These are phyloP conservation scores for Meiosimyza platycephala DNA, from an alignment of 2,888 invertebrate genomes.

Conservation along the genomic window DNA sequence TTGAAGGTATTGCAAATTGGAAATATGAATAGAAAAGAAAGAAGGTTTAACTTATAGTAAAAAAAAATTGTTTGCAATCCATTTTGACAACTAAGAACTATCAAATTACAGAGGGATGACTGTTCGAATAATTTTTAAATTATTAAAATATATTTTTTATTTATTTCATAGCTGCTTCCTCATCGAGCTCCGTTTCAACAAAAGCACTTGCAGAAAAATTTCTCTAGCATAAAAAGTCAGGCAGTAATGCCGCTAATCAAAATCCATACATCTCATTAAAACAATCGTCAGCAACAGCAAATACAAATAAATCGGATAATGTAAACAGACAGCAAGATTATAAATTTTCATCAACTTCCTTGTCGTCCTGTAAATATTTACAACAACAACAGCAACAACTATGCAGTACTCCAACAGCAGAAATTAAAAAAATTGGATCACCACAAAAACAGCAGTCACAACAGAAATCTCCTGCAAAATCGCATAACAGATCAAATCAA, in stretches of 20 bases:
- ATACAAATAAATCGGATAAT: slow-evolving; percentile 10
- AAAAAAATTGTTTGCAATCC: too few relatives aligned
- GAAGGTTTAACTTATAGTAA: too few relatives aligned
- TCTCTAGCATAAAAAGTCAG: slow-evolving; percentile 65
- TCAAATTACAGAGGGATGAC: too few relatives aligned
- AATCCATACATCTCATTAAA: slow-evolving; percentile 49
- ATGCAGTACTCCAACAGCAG: slow-evolving; percentile 8
- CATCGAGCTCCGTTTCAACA: slow-evolving; percentile 71
- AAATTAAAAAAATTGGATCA: slow-evolving; percentile 12
- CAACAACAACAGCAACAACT: slow-evolving; percentile 19
- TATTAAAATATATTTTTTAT: slow-evolving; percentile 16
- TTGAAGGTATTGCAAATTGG: too few relatives aligned
- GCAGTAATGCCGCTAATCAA: slow-evolving; percentile 66
- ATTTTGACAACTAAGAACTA: too few relatives aligned
- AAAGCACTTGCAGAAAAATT: slow-evolving; percentile 64
- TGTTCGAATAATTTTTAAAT: background rate
- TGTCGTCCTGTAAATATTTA: slow-evolving; percentile 22
- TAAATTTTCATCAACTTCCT: slow-evolving; percentile 23
- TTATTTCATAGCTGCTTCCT: slow-evolving; percentile 64
- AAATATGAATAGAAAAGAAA: too few relatives aligned
- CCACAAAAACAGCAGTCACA: slow-evolving; percentile 11
- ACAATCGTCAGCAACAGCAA: background rate
- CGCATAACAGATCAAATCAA: slow-evolving; percentile 17
- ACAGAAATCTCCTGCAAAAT: slow-evolving; percentile 11
- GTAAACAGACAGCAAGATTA: slow-evolving; percentile 18